Evolutionary conservation across 2,797 vertebrate species (phyloP), one percentile per base, ranked within the genome.

Genomic region (Australoheros facetus): DNA sequence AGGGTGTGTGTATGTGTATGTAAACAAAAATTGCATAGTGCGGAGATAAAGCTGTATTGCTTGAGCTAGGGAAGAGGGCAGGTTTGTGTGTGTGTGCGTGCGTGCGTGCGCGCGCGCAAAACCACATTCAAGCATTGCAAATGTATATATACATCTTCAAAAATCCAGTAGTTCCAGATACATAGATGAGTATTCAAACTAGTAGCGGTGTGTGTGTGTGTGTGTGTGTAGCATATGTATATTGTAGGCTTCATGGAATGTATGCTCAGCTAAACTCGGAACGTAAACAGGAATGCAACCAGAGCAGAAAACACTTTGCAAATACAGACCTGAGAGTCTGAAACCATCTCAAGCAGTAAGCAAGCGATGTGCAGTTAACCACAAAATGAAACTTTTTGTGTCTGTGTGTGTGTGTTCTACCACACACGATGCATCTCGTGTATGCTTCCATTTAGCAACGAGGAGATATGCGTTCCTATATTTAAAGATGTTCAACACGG

Each of bases 231-330:
- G 56, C 45, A 79, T 70, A 51, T 83, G 69, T 81, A 55, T 70
- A 75, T 80, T 83, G 82, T 39, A 56, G 60, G 66, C 39, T 77
- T 82, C 48, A 58, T 71, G 86, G 78, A 77, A 73, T 91, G 90
- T 92, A 53, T 91, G 82, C 81, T 78, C 60, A 87, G 90, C 87
- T 92, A 92, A 90, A 93, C 85, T 42, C 32, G 87, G 88, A 85
- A 86, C 58, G 21, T 75, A 60, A 66, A 89, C 66, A 60, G 51
- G 64, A n/a, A 58, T 30, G 34, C 21, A n/a, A 73, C 16, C 76
- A 54, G 12, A 79, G 85, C 71, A 54, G 62, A 77, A 28, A 72
- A 80, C 21, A 23, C 37, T 79, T 79, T 30, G 26, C 39, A 82
- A 85, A 89, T 76, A 84, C 42, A 83, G 57, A 66, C 30, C 56